phyloP scores from a whole-genome alignment of 1,140 invertebrate genomes.

The Musca domestica region DNA sequence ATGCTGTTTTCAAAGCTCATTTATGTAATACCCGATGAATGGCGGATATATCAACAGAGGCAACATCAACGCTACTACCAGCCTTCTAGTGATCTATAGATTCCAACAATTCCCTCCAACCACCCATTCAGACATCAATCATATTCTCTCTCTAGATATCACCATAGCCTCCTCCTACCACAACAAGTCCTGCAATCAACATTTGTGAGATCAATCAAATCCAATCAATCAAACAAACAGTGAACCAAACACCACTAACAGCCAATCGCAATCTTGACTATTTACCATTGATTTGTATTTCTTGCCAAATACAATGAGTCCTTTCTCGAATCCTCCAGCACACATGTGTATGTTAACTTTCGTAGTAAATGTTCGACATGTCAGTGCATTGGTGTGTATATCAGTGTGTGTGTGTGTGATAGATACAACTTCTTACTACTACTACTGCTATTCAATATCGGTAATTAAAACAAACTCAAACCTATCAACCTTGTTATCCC shows the following conservation, averaged over 20 bases:
- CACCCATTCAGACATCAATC: too few relatives aligned
- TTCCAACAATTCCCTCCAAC: neutral
- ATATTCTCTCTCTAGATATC: neutral
- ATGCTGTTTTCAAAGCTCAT: conserved; percentile 46
- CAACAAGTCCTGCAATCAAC: neutral
- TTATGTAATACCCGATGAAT: conserved; percentile 54
- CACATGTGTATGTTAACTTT: too few relatives aligned
- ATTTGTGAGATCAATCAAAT: neutral
- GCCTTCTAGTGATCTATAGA: conserved; percentile 52
- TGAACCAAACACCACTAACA: conserved; percentile 9
- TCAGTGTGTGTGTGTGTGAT: too few relatives aligned
- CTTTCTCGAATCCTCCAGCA: too few relatives aligned
- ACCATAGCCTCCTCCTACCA: conserved; percentile 23
- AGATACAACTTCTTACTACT: conserved; percentile 1
- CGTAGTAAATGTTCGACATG: too few relatives aligned
- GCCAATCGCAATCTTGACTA: neutral
- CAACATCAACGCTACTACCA: conserved; percentile 53
- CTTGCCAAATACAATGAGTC: too few relatives aligned
- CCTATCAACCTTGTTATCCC: too few relatives aligned
- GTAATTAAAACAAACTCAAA: too few relatives aligned
- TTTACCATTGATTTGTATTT: too few relatives aligned
- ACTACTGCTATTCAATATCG: neutral
- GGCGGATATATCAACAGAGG: conserved; percentile 53
- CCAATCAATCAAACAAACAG: neutral
- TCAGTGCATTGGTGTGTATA: too few relatives aligned